Base-by-base conservation (phyloP, 2,797 vertebrate genomes). In the Salmo trutta region DNA sequence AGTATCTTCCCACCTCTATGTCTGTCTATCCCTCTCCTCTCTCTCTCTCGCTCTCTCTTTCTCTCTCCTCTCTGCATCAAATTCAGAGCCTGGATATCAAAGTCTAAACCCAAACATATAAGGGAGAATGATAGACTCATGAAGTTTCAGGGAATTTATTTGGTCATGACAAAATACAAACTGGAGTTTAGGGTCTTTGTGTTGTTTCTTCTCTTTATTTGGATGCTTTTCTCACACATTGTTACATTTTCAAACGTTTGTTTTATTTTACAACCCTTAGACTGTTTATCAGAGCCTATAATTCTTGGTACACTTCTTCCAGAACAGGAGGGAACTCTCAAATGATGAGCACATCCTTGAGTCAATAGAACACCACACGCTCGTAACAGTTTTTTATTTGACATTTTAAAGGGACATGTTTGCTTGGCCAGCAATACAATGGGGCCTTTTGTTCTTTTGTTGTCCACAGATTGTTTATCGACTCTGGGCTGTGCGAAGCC, bases 401-500 rank as follows among this genome's bases (percentile, higher is more conserved):
- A 91, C 90, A 91, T 91, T 93, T 91, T 86, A 88, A 88, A 91
- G 85, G 88, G 87, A 88, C 65, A 17, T 86, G 85, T 92, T 88
- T 88, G 82, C 86, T 82, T 86, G 83, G 73, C 87, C 81, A 82
- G 82, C 82, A 90, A 87, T 83, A 86, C 83, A 84, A 88, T 74
- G 83, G 81, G 68, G 79, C 83, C 87, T 85, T 88, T 90, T 93
- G 90, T 92, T 88, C 89, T 87, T 90, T 91, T 92, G 91, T 92
- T 83, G 81, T 77, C 79, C 85, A 82, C 84, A 91, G 91, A 92
- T 93, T 92, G 91, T 93, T 93, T 93, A 93, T 93, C 78, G 90
- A 93, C 90, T 85, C 59, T 47, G 79, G 85, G 77, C 81, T 85
- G 81, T 73, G 53, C 78, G 81, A 78, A 86, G 73, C 82, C 77